phyloP scores from a whole-genome alignment of 2,888 invertebrate species.

The Chrysolina haemoptera region DNA sequence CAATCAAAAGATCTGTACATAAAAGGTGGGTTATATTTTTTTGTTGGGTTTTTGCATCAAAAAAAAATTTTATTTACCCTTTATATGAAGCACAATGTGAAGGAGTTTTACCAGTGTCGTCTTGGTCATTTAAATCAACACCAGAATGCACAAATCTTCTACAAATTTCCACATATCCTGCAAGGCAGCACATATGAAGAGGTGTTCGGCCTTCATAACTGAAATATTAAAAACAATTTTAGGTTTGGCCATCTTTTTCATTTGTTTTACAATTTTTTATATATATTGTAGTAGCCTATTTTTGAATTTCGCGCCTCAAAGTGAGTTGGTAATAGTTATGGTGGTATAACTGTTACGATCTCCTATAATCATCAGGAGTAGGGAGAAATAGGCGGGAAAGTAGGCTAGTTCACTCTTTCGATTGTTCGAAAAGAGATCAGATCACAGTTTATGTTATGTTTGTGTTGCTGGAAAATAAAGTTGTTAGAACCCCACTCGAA shows the following conservation, averaged over 20 bases:
- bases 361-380: no score
- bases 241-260: not conserved
- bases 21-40: not conserved
- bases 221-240: constrained; percentile 28
- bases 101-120: constrained; percentile 75
- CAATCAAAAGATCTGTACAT: constrained; percentile 73
- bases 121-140: constrained; percentile 73
- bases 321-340: no score
- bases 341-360: no score
- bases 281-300: no score
- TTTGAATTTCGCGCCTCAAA: no score
- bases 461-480: no score
- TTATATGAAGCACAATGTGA: constrained; percentile 77
- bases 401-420: no score
- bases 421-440: no score
- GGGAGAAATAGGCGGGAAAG: no score
- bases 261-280: not conserved
- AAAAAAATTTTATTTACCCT: constrained; percentile 63
- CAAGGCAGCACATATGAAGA: constrained; percentile 76
- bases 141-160: constrained; percentile 72
- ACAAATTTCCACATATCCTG: constrained; percentile 77
- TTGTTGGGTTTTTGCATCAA: not conserved
- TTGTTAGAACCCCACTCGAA: no score
- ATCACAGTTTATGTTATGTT: no score
- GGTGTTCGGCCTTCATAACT: constrained; percentile 74